Conservation (phyloP, 2,888 invertebrate genomes). For the Lasioglossum pauxillum region DNA sequence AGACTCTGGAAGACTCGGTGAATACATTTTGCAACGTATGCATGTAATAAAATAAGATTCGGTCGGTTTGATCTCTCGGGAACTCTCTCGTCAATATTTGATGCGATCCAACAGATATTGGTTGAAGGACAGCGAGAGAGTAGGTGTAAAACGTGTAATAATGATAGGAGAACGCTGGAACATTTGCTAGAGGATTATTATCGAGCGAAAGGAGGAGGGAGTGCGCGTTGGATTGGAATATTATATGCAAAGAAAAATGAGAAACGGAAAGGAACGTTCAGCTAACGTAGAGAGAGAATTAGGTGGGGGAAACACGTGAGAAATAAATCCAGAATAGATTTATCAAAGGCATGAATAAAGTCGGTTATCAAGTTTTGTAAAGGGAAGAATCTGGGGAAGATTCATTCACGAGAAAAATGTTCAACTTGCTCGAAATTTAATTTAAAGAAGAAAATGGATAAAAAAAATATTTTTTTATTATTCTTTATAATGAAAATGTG, state of each 20-base stretch:
- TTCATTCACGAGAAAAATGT: no score
- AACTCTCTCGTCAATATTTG: background rate
- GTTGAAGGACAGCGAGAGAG: background rate
- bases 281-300: background rate
- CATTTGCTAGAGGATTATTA: background rate
- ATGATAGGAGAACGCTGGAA: background rate
- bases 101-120: background rate
- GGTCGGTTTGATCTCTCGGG: background rate
- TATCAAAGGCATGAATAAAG: background rate
- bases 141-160: background rate
- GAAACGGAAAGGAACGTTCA: background rate
- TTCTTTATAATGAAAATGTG: background rate
- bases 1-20: background rate
- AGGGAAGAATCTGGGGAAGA: no score
- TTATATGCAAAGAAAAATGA: background rate
- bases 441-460: no score
- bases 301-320: background rate
- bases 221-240: background rate
- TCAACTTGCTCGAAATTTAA: no score
- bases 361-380: no score
- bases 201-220: background rate
- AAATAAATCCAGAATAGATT: background rate
- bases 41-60: background rate
- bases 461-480: background rate
- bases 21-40: background rate